Evolutionary conservation across 2,113 vertebrate species (phyloP).

Genomic region (Clupea harengus): DNA sequence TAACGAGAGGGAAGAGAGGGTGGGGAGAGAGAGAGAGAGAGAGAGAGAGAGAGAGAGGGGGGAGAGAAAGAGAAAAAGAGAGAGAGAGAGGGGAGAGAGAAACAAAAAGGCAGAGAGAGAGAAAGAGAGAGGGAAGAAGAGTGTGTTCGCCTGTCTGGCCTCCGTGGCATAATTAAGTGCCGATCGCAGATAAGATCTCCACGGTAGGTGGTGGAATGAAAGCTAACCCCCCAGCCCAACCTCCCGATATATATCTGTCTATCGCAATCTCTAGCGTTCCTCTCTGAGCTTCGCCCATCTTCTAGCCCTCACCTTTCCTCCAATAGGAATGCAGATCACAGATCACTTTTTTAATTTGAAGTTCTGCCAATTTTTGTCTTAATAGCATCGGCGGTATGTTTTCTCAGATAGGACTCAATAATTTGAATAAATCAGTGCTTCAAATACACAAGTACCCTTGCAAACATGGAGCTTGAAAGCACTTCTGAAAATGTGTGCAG

Average conservation of each 20-base stretch:
- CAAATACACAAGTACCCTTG: not conserved
- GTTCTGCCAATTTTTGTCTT: not conserved
- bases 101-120: not conserved
- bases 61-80: not conserved
- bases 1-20: not conserved
- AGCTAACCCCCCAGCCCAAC: not conserved
- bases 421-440: not conserved
- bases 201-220: not conserved
- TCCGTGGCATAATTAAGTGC: conserved; percentile 34
- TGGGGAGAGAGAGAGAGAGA: not conserved
- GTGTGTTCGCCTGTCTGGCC: conserved; percentile 15
- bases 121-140: not conserved
- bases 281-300: not conserved
- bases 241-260: not conserved
- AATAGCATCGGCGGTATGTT: not conserved
- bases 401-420: not conserved
- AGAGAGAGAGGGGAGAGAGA: not conserved
- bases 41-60: not conserved
- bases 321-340: not conserved
- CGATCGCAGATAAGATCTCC: conserved; percentile 28
- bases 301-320: not conserved
- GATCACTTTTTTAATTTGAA: not conserved
- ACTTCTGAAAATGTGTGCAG: not conserved
- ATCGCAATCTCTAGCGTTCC: not conserved
- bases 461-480: not conserved